Conservation (phyloP, 2,797 vertebrate genomes). For the Acropternis orthonyx region DNA sequence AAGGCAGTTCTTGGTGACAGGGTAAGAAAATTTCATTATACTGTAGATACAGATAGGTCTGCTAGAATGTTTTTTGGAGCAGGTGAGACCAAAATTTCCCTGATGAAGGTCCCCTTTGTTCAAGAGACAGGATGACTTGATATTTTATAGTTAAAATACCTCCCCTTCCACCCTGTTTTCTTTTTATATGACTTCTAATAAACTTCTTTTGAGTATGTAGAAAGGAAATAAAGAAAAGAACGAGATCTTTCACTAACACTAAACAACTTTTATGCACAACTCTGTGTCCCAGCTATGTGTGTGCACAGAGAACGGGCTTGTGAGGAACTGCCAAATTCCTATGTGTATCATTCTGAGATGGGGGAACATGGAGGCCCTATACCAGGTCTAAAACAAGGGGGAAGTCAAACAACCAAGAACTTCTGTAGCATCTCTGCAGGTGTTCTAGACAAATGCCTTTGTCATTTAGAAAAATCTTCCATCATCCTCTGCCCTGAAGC, state of each 20-base stretch:
- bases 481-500: neutral
- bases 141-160: neutral
- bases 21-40: neutral
- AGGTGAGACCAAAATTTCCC: neutral
- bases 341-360: neutral
- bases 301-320: neutral
- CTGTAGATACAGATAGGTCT: neutral
- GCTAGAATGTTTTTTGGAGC: neutral
- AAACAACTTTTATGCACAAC: neutral
- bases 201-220: neutral
- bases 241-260: neutral
- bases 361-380: neutral
- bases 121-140: neutral
- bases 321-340: neutral
- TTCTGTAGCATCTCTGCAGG: neutral
- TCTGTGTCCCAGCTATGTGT: neutral
- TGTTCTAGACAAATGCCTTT: neutral
- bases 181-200: neutral
- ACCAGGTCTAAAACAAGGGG: neutral
- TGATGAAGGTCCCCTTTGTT: neutral
- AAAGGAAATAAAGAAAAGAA: neutral
- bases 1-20: neutral
- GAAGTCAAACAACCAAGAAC: neutral
- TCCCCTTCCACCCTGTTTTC: neutral
- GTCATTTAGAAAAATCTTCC: neutral